phyloP scores from a whole-genome alignment of 92 coral and sea anemone genomes.

The Isaurus tuberculatus region DNA sequence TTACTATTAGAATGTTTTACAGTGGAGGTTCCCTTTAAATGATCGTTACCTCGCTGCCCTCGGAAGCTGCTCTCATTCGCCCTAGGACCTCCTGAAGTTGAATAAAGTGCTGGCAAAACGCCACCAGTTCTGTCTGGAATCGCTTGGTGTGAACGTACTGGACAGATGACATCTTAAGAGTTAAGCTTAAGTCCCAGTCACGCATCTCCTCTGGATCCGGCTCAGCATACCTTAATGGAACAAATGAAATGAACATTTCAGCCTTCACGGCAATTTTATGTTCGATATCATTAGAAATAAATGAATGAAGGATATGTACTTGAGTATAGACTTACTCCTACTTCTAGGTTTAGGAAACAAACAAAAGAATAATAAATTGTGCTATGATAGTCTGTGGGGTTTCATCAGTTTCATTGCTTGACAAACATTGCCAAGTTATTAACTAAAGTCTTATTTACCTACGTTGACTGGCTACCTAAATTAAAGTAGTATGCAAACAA shows the following conservation, averaged over 20 bases:
- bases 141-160: constrained; percentile 98
- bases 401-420: too few relatives aligned
- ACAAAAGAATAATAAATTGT: too few relatives aligned
- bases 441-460: too few relatives aligned
- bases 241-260: neutral
- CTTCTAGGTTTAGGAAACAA: too few relatives aligned
- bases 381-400: too few relatives aligned
- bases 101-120: constrained; percentile 88
- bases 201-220: constrained; percentile 83
- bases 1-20: too few relatives aligned
- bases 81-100: constrained; percentile 96
- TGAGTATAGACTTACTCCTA: too few relatives aligned
- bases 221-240: constrained; percentile 72
- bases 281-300: too few relatives aligned
- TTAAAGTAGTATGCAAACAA: too few relatives aligned
- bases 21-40: neutral
- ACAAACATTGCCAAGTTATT: too few relatives aligned
- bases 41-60: constrained; percentile 85
- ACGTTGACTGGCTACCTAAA: too few relatives aligned
- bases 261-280: neutral
- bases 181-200: constrained; percentile 87
- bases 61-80: constrained; percentile 95
- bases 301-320: too few relatives aligned
- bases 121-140: constrained; percentile 96
- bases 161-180: constrained; percentile 94